Evolutionary conservation across 2,797 vertebrate genomes (phyloP).

Genomic region (Perodicticus potto): DNA sequence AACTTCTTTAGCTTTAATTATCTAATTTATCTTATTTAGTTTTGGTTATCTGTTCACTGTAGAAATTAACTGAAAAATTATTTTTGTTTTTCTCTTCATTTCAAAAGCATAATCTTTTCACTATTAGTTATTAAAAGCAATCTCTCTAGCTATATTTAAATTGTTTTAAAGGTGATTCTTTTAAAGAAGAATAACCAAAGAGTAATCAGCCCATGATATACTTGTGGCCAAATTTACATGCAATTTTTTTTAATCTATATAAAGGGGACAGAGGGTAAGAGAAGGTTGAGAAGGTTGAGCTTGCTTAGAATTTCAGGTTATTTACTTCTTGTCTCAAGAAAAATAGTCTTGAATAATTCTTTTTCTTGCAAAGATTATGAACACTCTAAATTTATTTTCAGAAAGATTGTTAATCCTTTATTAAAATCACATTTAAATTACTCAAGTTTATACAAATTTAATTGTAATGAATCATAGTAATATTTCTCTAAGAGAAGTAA

Average conservation of each 20-base stretch:
- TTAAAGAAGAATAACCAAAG: background rate
- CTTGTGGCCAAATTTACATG: background rate
- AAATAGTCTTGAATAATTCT: background rate
- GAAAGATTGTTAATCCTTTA: background rate
- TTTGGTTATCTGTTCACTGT: slow-evolving; percentile 58
- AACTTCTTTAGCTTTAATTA: slow-evolving; percentile 58
- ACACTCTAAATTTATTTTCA: background rate
- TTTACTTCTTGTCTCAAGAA: background rate
- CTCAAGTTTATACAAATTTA: background rate
- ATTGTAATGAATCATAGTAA: background rate
- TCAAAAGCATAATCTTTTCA: background rate
- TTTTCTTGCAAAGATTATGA: background rate
- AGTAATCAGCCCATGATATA: background rate
- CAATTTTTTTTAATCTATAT: background rate
- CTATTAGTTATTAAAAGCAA: slow-evolving; percentile 26
- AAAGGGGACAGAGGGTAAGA: background rate
- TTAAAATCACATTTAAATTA: background rate
- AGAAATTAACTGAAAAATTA: slow-evolving; percentile 45
- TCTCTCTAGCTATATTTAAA: slow-evolving; percentile 8
- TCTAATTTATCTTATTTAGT: slow-evolving; percentile 53
- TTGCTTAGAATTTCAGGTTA: background rate
- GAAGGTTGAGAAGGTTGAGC: accelerated
- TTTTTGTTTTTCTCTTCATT: slow-evolving; percentile 41
- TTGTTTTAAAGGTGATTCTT: slow-evolving; percentile 2
- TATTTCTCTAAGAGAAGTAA: background rate